These are phyloP conservation scores for Xiphorhynchus elegans DNA, from an alignment of 2,113 vertebrate species.

Conservation along the genomic window DNA sequence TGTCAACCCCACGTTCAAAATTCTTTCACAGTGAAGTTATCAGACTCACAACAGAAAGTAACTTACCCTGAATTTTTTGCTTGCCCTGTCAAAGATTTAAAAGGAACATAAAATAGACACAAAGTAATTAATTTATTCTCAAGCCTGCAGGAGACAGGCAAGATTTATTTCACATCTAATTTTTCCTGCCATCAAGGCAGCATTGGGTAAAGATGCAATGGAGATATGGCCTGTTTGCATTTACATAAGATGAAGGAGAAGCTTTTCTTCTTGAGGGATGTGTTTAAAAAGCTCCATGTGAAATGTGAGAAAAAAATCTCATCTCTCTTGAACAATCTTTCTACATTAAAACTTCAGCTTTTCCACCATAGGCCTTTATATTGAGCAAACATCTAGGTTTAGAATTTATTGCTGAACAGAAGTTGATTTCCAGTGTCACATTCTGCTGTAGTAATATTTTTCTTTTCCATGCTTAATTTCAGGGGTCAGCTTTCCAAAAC, in stretches of 20 bases:
- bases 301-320: neutral
- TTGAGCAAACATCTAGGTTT: neutral
- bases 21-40: neutral
- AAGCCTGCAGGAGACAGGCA: neutral
- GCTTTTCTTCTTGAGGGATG: neutral
- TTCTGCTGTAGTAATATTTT: neutral
- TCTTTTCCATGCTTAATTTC: neutral
- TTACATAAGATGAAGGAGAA: neutral
- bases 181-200: neutral
- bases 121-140: neutral
- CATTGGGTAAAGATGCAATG: neutral
- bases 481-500: neutral
- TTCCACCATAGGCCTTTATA: rapidly evolving
- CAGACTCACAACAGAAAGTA: rapidly evolving
- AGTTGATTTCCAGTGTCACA: neutral
- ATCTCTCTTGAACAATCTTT: neutral
- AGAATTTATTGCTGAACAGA: neutral
- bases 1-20: neutral
- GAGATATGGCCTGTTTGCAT: neutral
- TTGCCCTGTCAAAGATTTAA: neutral
- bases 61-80: neutral
- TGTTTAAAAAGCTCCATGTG: neutral
- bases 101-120: neutral
- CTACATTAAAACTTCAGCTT: neutral
- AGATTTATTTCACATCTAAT: neutral